Conservation (phyloP, 2,113 vertebrate genomes). For the Acanthisitta chloris region DNA sequence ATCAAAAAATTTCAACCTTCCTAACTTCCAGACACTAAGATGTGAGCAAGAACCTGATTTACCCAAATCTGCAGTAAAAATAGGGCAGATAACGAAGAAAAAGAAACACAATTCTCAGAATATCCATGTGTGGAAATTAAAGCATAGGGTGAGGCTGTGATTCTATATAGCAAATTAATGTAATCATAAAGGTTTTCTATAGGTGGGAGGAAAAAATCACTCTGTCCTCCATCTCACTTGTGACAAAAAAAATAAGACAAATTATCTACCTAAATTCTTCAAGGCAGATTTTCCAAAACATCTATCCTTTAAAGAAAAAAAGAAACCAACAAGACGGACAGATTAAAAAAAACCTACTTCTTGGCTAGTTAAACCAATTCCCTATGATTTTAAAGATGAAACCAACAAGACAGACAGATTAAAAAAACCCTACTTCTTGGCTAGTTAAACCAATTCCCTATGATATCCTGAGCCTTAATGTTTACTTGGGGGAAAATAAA, state of each 20-base stretch:
- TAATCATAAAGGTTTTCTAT: neutral
- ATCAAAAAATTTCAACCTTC: neutral
- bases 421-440: neutral
- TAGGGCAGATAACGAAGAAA: neutral
- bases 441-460: neutral
- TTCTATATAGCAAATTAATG: neutral
- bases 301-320: no score
- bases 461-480: neutral
- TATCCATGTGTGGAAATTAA: neutral
- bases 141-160: neutral
- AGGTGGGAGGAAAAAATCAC: neutral
- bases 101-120: neutral
- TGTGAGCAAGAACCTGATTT: neutral
- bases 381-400: no score
- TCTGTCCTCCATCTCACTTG: neutral
- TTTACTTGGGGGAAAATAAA: conserved; percentile 23
- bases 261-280: neutral
- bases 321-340: no score
- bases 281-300: neutral
- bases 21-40: neutral
- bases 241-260: neutral
- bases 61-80: neutral
- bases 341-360: no score
- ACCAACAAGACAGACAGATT: neutral
- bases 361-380: no score